Base-by-base conservation (phyloP, 2,797 vertebrate species). In the Crocodylus rhombifer region DNA sequence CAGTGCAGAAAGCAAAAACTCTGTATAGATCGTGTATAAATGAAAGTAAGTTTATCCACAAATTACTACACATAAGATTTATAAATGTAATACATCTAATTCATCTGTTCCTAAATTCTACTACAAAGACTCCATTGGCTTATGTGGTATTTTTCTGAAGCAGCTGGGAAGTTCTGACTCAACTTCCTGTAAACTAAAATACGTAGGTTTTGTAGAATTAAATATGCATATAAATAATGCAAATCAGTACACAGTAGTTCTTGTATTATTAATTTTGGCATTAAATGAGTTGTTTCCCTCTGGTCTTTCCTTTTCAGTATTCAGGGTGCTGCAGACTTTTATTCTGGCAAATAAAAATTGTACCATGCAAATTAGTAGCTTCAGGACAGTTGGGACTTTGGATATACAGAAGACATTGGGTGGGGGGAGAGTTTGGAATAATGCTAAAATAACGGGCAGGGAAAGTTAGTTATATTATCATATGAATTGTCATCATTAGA, bases 1-100 rank as follows among this genome's bases (percentile, higher is more conserved):
- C 99, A 74, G 98, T 99, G 93, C 97, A 98, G 96, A 99, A 99
- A 97, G 99, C 99, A 71, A 99, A 99, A 97, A 99, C 98, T 25
- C 98, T 99, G 62, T 99, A 99, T 96, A 98, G 98, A 95, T 99
- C 99, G 2, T 99, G 99, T 86, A 97, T 98, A 91, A 99, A 99
- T 97, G 99, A 99, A 97, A 98, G 99, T 99, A 97, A 98, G 99
- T 98, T 95, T 74, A 7, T 86, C 55, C 81, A n/a, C 71, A n/a
- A 28, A 23, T 42, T 74, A 12, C 0, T 30, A 26, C 20, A 4
- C 1, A 1, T 14, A 33, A 80, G 9, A 8, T 3, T 20, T 7
- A 15, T 16, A 23, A 62, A 2, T 1, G 36, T 11, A 26, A 64
- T 21, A 28, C 62, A 28, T 1, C 64, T 51, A 56, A 81, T 73